Conservation (phyloP, 2,888 invertebrate species). For the Aproaerema taeniolella region DNA sequence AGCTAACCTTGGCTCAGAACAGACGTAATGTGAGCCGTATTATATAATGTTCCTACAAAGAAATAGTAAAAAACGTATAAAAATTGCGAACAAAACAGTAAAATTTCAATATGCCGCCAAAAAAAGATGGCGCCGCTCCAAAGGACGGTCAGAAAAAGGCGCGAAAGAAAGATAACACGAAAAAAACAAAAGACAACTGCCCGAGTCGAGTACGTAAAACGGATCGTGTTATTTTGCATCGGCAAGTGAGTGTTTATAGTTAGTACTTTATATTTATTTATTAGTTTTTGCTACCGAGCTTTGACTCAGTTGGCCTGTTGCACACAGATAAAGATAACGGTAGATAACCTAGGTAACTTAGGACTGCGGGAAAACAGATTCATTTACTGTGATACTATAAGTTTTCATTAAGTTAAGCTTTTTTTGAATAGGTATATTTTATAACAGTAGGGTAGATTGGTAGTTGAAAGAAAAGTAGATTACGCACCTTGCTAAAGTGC, state of each 20-base stretch:
- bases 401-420: no score
- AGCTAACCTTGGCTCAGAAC: conserved; percentile 4
- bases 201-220: conserved; percentile 10
- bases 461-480: no score
- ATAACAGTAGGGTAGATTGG: no score
- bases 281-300: no score
- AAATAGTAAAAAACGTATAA: no score
- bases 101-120: conserved; percentile 10
- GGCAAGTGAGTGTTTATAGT: conserved; percentile 9
- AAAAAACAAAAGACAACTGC: conserved; percentile 6
- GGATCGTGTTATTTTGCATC: conserved; percentile 8
- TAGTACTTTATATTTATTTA: not conserved
- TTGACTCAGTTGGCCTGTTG: no score
- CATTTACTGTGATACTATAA: no score
- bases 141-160: conserved; percentile 4
- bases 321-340: no score
- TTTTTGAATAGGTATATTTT: no score
- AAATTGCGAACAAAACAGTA: not conserved
- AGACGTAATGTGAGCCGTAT: not conserved
- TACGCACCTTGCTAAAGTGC: no score
- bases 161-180: conserved; percentile 5
- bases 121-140: conserved; percentile 3
- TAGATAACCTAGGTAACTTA: no score
- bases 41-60: not conserved
- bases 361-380: no score